Conservation (phyloP, 2,113 vertebrate genomes). For the Galbula dea region DNA sequence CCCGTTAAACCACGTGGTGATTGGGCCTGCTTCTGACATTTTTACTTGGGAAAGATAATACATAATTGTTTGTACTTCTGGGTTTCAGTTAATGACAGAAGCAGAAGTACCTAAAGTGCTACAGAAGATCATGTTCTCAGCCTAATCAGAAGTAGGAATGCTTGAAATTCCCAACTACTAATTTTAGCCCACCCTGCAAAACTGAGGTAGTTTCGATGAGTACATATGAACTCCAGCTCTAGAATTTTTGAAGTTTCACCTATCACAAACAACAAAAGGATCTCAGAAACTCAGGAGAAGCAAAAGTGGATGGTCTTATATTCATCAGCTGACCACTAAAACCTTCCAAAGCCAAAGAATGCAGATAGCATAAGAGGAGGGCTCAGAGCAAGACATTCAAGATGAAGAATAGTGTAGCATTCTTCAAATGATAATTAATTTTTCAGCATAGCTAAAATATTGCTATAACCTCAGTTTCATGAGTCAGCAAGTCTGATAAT, state of each 20-base stretch:
- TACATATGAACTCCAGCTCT: neutral
- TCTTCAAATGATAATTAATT: constrained; percentile 40
- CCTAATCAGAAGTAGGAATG: constrained; percentile 36
- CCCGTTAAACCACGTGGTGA: neutral
- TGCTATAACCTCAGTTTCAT: constrained; percentile 13
- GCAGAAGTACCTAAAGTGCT: constrained; percentile 2
- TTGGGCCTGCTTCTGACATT: neutral
- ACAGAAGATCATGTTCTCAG: neutral
- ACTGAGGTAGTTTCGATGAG: neutral
- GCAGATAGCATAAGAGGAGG: neutral
- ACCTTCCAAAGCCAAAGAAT: neutral
- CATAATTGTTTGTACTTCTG: neutral
- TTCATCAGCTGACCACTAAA: neutral
- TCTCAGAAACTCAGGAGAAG: neutral
- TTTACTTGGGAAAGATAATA: neutral
- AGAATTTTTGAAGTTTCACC: neutral
- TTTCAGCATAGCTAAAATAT: constrained; percentile 22
- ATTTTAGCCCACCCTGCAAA: constrained; percentile 7
- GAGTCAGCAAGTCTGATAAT: constrained; percentile 42
- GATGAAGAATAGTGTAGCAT: neutral
- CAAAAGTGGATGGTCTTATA: neutral
- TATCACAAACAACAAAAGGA: neutral
- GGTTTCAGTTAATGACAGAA: neutral
- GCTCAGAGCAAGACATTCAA: neutral
- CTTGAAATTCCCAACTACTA: constrained; percentile 19